Evolutionary conservation across 2,113 vertebrate species (phyloP), one percentile per base, ranked within the genome.

Genomic region (Aphelocoma coerulescens): DNA sequence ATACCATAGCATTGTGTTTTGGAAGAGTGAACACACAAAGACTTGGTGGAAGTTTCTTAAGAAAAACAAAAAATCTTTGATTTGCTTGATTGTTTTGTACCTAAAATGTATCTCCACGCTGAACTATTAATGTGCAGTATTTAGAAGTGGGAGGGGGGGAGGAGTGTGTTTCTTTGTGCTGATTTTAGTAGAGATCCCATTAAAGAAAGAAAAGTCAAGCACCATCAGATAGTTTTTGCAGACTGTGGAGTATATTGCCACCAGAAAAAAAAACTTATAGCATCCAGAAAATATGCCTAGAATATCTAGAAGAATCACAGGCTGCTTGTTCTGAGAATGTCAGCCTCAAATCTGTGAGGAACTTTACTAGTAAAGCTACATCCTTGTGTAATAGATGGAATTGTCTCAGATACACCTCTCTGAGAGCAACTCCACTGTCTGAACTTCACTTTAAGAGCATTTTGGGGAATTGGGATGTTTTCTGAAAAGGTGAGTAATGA

Each of bases 1-100:
- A 78, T 92, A 75, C 51, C 93, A 65, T 19, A 33, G 58, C 43
- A 78, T 90, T 85, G 75, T 88, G 74, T 93, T 94, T 84, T 80
- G 52, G 68, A 88, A 94, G 43, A 88, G 68, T 5, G 41, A 95
- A 68, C 49, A 52, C 65, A 88, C 39, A 76, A 84, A 92, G 58
- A 32, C 23, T 68, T 78, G 63, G 21, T 62, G 33, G 23, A 65
- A 66, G n/a, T 86, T 44, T 71, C 39, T 89, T 6, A 3, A 37
- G 84, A 32, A 87, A 79, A 48, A 9, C 0, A 39, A 49, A 49
- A 71, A 26, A 10, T 28, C 39, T 84, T 77, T 84, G 13, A 30
- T 71, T 84, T 91, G 4, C 30, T 66, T 61, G 21, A 35, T 78
- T 61, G 15, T 26, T 87, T 68, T 61, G 6, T 43, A 33, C 75